Evolutionary conservation across 2,113 vertebrate genomes (phyloP), one percentile per base, ranked within the genome.

Genomic region (Tupaia tana): DNA sequence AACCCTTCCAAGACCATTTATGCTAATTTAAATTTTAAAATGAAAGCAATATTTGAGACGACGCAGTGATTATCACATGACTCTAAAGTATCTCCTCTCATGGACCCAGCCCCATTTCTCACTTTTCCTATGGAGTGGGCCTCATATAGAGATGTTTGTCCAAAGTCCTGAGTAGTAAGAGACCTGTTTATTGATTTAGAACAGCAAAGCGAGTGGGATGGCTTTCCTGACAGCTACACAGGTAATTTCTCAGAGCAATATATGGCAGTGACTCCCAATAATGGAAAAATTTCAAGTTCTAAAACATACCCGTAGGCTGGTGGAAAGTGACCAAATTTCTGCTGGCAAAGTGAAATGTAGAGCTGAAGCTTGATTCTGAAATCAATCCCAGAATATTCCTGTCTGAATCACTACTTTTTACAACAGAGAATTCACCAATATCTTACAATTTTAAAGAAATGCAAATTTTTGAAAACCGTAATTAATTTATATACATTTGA

Each of bases 401-500:
- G 22, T 75, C 67, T 82, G 54, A 92, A 90, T 18, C 34, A 24
- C 16, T 58, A n/a, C 43, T 52, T 86, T 88, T 91, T 74, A 93
- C 9, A 96, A 85, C 25, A 89, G n/a, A 92, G 24, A 94, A 74
- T 83, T 93, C 24, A 77, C 43, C 63, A 84, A 86, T 97, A 31
- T 67, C 91, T 94, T 80, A 85, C 52, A 83, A 87, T 93, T 85
- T 84, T 86, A 95, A 93, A 89, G 52, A 81, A 91, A 90, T 82
- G n/a, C 22, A 61, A 52, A 64, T 93, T 80, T 89, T 69, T 69
- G 91, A 58, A 87, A 89, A 74, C 18, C 31, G 9, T 52, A 58
- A 20, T 90, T 95, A 77, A 31, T 52, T 90, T 90, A 78, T 5
- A 43, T 83, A 16, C 27, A 86, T 69, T 54, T 52, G 7, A 18